Evolutionary conservation across 2,888 invertebrate genomes (phyloP).

Genomic region (Pristionchus mayeri): DNA sequence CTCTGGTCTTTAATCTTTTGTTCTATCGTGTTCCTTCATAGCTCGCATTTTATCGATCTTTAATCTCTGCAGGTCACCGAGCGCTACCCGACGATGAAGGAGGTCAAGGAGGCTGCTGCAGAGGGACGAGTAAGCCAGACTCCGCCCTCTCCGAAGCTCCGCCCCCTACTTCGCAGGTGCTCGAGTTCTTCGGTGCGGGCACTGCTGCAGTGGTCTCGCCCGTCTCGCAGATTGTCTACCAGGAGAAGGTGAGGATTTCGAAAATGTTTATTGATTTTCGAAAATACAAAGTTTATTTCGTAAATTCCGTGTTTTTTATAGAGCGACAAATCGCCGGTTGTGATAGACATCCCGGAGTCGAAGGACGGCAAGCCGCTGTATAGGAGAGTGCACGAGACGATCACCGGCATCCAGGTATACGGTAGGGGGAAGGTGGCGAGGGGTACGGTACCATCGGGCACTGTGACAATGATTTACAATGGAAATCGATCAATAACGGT

Average conservation of each 20-base stretch:
- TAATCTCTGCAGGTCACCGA: slow-evolving; percentile 83
- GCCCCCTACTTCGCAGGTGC: slow-evolving; percentile 81
- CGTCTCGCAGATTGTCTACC: slow-evolving; percentile 87
- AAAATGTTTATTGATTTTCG: too few relatives aligned
- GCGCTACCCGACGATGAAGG: slow-evolving; percentile 86
- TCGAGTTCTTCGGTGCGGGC: slow-evolving; percentile 96
- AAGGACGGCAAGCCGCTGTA: slow-evolving; percentile 11
- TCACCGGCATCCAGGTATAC: slow-evolving; percentile 39
- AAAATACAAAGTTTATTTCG: too few relatives aligned
- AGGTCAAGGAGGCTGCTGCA: slow-evolving; percentile 83
- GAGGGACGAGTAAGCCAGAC: slow-evolving; percentile 86
- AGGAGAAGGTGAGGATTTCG: slow-evolving; percentile 70
- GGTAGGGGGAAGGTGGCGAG: background rate
- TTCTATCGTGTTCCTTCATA: too few relatives aligned
- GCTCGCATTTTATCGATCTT: too few relatives aligned
- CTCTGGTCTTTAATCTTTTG: background rate
- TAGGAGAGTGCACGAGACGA: background rate
- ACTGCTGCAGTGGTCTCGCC: slow-evolving; percentile 95
- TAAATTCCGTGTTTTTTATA: background rate
- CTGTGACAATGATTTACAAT: background rate
- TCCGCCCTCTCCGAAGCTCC: background rate
- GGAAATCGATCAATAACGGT: background rate
- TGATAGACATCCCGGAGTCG: slow-evolving; percentile 12
- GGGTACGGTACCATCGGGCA: background rate
- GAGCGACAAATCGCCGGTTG: background rate